A percentile compares a stretch with the other conserved stretches of the same genome.
These are phyloP conservation scores for Rousettus madagascariensis DNA, from an alignment of 2,797 vertebrate species.

Conservation along the genomic window DNA sequence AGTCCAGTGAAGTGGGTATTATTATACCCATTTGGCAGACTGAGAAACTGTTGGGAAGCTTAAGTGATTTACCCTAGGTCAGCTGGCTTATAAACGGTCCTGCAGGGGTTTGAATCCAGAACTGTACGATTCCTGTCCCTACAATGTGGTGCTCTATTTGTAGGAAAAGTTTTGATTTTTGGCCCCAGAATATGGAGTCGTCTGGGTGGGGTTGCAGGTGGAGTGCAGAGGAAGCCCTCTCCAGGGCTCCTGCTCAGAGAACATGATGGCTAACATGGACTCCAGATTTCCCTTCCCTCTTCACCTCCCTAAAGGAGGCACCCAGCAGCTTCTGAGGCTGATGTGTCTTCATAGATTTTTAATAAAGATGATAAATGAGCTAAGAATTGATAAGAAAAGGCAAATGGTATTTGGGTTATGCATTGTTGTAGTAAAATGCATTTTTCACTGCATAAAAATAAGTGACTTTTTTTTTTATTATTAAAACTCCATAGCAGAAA, in stretches of 20 bases:
- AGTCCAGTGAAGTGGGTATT: background rate
- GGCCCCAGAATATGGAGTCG: background rate
- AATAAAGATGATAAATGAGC: constrained; percentile 75
- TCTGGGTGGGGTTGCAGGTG: background rate
- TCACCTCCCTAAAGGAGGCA: background rate
- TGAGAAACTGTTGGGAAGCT: background rate
- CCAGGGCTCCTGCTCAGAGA: background rate
- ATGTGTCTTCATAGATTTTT: constrained; percentile 65
- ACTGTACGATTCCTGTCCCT: background rate
- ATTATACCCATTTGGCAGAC: background rate
- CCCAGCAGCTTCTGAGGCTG: background rate
- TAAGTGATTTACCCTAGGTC: background rate
- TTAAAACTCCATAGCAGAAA: constrained; percentile 42
- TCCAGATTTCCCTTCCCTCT: background rate
- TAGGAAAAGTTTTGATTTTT: background rate
- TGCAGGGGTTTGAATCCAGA: background rate
- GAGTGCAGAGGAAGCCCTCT: background rate
- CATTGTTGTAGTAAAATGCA: constrained; percentile 65
- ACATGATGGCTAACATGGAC: background rate
- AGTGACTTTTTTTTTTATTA: constrained; percentile 34
- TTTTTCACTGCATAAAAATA: constrained; percentile 46
- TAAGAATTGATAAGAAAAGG: constrained; percentile 70
- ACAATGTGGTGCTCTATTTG: background rate
- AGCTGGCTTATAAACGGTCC: background rate
- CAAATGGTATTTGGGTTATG: constrained; percentile 62